A percentile compares a stretch with the other conserved stretches of the same genome.
Evolutionary conservation across 2,113 vertebrate species (phyloP).

Genomic region (Conger conger): DNA sequence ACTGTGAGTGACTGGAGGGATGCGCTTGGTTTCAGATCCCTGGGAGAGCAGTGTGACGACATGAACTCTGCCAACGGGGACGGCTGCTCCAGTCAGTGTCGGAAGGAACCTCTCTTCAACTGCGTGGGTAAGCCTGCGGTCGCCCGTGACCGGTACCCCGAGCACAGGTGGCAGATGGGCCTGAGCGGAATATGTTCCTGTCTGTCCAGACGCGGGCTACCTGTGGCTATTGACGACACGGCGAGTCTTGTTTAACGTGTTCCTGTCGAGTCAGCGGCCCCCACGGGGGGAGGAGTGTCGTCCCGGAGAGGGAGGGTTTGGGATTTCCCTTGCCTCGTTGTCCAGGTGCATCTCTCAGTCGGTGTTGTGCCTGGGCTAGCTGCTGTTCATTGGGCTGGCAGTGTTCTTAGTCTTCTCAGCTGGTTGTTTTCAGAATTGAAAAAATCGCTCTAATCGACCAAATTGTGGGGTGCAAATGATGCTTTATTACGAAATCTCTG

Average conservation of each 20-base stretch:
- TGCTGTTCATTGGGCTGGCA: no score
- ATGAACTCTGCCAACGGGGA: slow-evolving; percentile 91
- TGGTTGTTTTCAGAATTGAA: neutral
- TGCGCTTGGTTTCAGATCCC: slow-evolving; percentile 66
- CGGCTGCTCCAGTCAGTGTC: slow-evolving; percentile 91
- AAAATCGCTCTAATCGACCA: neutral
- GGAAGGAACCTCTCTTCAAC: slow-evolving; percentile 89
- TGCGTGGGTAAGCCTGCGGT: slow-evolving; percentile 82
- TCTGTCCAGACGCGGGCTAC: no score
- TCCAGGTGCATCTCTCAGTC: neutral
- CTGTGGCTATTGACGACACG: no score
- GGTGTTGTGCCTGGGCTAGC: neutral
- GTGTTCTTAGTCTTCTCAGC: neutral
- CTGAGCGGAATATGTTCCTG: no score
- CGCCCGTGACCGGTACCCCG: neutral
- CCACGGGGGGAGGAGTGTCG: no score
- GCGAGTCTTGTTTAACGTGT: neutral
- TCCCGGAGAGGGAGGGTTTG: neutral
- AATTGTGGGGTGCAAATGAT: no score
- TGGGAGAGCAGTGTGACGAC: slow-evolving; percentile 93
- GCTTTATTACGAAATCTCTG: no score
- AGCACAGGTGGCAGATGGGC: no score
- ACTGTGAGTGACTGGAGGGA: no score
- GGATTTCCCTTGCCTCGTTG: neutral
- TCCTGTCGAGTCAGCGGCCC: neutral